phyloP scores from a whole-genome alignment of 2,888 invertebrate genomes.

The Yponomeuta evonymella region DNA sequence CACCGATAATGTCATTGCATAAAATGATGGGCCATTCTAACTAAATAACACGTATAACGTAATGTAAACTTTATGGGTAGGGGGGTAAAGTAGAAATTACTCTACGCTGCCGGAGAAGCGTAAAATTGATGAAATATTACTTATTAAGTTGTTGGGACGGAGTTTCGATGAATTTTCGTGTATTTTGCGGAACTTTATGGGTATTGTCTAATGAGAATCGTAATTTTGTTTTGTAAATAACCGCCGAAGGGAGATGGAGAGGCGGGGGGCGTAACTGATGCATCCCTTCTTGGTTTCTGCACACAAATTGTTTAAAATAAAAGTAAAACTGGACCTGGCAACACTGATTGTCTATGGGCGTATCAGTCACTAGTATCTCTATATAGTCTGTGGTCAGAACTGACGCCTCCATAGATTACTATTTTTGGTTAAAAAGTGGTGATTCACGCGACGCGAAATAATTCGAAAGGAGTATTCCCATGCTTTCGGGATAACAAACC shows the following conservation, averaged over 20 bases:
- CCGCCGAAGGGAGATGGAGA: not conserved
- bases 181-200: not conserved
- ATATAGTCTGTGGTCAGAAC: no score
- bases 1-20: not conserved
- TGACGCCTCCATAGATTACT: no score
- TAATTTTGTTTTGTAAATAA: conserved; percentile 2
- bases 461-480: no score
- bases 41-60: not conserved
- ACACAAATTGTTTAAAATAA: no score
- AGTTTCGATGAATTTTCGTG: conserved; percentile 1
- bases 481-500: no score
- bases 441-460: no score
- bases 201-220: not conserved
- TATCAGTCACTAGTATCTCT: no score
- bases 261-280: no score
- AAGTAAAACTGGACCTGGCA: no score
- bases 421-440: no score
- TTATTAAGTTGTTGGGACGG: not conserved
- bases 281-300: no score
- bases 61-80: not conserved
- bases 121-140: not conserved
- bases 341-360: no score
- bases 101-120: not conserved
- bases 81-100: not conserved
- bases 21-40: not conserved